These are phyloP conservation scores for Falco columbarius DNA, from an alignment of 2,797 vertebrate genomes.

Conservation along the genomic window DNA sequence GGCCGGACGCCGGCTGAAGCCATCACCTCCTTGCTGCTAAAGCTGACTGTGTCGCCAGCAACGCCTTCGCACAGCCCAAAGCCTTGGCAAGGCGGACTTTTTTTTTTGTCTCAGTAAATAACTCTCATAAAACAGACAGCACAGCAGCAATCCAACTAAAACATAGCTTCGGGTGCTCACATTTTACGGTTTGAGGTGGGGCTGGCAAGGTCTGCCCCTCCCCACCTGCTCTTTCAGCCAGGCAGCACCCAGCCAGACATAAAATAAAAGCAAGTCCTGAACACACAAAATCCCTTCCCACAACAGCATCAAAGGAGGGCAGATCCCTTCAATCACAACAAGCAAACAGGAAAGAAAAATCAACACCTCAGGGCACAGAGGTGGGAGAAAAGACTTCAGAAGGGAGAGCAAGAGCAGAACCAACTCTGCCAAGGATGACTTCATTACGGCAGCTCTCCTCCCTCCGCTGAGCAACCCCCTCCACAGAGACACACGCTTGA, in stretches of 20 bases:
- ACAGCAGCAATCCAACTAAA: constrained; percentile 11
- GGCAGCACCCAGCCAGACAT: background rate
- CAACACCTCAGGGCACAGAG: background rate
- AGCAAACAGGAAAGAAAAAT: constrained; percentile 40
- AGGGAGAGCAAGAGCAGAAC: background rate
- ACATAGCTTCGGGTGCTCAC: constrained; percentile 45
- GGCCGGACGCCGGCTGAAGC: background rate
- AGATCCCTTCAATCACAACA: background rate
- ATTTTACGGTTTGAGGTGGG: constrained; percentile 15
- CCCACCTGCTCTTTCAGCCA: background rate
- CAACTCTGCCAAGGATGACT: constrained; percentile 23
- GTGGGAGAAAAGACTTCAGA: constrained; percentile 30
- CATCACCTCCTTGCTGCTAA: background rate
- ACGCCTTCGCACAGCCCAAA: background rate
- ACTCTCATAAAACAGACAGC: background rate
- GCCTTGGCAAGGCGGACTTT: background rate
- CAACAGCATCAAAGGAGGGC: constrained; percentile 38
- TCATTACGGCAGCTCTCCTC: background rate
- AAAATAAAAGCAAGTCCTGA: background rate
- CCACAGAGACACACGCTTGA: background rate
- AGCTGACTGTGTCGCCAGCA: background rate
- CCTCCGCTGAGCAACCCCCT: background rate
- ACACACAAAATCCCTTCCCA: constrained; percentile 12
- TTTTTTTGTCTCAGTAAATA: background rate
- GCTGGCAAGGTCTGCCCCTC: constrained; percentile 39